Base-by-base conservation (phyloP, 2,888 invertebrate species). In the Tineola bisselliella region DNA sequence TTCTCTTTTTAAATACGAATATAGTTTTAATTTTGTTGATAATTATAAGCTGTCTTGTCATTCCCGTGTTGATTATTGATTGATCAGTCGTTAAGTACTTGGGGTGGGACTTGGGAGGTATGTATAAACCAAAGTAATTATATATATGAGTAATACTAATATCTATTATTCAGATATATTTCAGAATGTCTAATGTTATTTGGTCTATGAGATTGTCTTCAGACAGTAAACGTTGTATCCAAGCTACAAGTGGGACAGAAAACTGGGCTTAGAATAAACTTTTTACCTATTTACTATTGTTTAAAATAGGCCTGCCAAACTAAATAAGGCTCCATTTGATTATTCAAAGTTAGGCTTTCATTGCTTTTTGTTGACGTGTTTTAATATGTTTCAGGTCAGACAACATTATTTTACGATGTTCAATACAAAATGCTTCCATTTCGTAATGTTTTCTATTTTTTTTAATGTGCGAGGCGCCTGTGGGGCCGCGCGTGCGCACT, bases 401-500 rank as follows among this genome's bases (percentile, higher is more conserved):
- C 71, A 61, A 68, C 71, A 72, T 74, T 73, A 76, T 73, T 78
- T 82, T 79, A 82, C 76, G 77, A 77, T 19, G 68, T 66, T 63
- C 62, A 62, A 67, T 67, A 70, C 69, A 73, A 71, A 70, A 70
- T 70, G 69, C 60, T 64, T 66, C 65, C 61, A 63, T 61, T 63
- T 65, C 19, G 63, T 15, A 17, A 66, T 70, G 72, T 73, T 70
- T 70, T 73, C 74, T 70, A 70, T 61, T 62, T 66, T 70, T 75
- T 74, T 76, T 74, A 44, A 3, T 70, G 69, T 61, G 67, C 33
- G 8, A 38, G 60, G 44, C 48, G 48, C 74, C 75, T 71, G 76
- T 77, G 77, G 70, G 75, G 70, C 76, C 80, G 86, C 87, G 84
- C 87, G 87, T 87, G 86, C 86, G 81, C 70, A 68, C 79, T 86